Conservation (phyloP, 2,113 vertebrate species). For the Gobiocypris rarus region DNA sequence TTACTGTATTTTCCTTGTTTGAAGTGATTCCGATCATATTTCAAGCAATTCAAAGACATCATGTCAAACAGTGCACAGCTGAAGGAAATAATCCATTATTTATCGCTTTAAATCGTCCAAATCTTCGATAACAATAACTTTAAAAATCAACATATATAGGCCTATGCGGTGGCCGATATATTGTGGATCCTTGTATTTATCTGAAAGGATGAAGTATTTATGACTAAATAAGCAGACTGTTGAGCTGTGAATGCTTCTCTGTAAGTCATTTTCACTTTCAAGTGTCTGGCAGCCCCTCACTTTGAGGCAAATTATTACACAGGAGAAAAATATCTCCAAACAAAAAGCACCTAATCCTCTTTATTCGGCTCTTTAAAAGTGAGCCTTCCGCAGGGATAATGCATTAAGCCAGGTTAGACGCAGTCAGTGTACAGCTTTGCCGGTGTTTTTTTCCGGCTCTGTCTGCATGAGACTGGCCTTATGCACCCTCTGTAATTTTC, state of each 20-base stretch:
- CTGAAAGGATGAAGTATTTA: neutral
- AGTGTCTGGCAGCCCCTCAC: neutral
- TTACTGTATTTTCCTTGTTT: too few species aligned
- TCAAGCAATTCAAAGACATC: too few species aligned
- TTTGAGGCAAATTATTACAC: constrained; percentile 11
- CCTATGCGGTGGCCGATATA: too few species aligned
- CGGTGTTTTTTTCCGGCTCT: neutral
- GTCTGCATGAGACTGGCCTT: constrained; percentile 7
- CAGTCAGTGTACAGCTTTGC: neutral
- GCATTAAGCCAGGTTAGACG: constrained; percentile 18
- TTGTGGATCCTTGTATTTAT: too few species aligned
- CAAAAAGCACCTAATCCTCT: neutral
- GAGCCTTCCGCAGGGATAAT: neutral
- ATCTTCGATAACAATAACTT: too few species aligned
- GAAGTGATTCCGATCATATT: too few species aligned
- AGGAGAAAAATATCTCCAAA: constrained; percentile 17
- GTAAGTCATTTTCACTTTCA: neutral
- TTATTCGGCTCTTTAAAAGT: neutral
- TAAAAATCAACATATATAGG: too few species aligned
- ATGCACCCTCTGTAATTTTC: constrained; percentile 11
- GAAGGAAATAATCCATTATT: too few species aligned
- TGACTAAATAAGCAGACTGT: neutral
- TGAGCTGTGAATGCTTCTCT: neutral
- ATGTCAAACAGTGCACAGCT: too few species aligned
- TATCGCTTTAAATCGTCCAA: too few species aligned